Base-by-base conservation (phyloP, 2,888 invertebrate species). In the Machimus atricapillus region DNA sequence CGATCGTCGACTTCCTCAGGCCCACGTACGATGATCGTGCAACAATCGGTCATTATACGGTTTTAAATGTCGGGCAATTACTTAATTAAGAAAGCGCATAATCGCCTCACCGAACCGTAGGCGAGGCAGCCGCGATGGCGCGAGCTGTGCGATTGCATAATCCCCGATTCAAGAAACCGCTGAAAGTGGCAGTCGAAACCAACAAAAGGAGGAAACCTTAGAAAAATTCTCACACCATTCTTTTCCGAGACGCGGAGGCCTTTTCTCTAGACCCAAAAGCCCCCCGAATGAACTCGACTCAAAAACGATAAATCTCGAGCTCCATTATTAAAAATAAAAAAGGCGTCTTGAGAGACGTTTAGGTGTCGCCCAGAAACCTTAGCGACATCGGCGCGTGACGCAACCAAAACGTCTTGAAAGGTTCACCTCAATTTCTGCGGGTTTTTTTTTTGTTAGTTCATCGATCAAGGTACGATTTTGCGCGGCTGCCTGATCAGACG, bases 51-150 rank as follows among this genome's bases (percentile, higher is more conserved):
- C 82, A 37, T 82, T 82, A 82, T 82, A 58, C 82, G 37, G 82
- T 82, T 82, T 82, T 82, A 82, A 82, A 82, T 58, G 58, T 82
- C 82, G 82, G 82, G 58, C 82, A 82, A 82, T 82, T 82, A 82
- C 82, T 82, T 82, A 82, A 82, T 82, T 82, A 82, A 82, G 82
- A 82, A 82, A 82, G 82, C 82, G 82, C 82, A 82, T 82, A 58
- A 82, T 82, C 82, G 56, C n/a, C 34, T 19, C 52, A 31, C 66
- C 37, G 2, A 58, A 58, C 58, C 34, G n/a, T 27, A 81, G 52
- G 52, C 46, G 23, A 56, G 52, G 8, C 66, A 1, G 8, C 14
- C 2, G 43, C 14, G 43, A 14, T 14, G 43, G 1, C 12, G 43
- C 9, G 43, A 14, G 12, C 43, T 14, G 43, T 14, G 43, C 34